Conservation (phyloP, 2,888 invertebrate genomes). For the Caenorhabditis sulstoni region DNA sequence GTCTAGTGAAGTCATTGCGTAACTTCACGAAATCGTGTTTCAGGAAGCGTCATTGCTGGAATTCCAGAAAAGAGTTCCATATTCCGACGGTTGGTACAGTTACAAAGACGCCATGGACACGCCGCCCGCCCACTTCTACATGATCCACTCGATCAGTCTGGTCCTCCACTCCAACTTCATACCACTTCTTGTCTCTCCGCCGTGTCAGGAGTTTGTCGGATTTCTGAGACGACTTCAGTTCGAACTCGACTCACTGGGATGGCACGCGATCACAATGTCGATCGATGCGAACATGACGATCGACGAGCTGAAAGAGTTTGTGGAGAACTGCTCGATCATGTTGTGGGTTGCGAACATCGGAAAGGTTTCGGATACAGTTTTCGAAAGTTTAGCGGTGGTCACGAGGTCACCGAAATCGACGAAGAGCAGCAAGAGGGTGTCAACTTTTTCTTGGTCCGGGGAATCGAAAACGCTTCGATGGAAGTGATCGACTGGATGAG, state of each 20-base stretch:
- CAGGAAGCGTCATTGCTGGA: conserved; percentile 11
- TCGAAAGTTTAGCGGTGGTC: conserved; percentile 34
- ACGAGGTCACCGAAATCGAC: conserved; percentile 31
- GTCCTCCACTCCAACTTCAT: conserved; percentile 45
- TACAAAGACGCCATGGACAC: conserved; percentile 22
- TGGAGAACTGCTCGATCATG: conserved; percentile 50
- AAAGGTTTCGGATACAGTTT: background rate
- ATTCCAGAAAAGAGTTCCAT: conserved; percentile 39
- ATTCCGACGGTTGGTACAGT: conserved; percentile 31
- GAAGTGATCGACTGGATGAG: conserved; percentile 52
- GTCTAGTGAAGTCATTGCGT: too few relatives aligned
- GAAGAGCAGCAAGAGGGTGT: conserved; percentile 17
- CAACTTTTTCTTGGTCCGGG: conserved; percentile 48
- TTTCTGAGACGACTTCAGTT: conserved; percentile 22
- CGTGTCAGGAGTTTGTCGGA: conserved; percentile 29
- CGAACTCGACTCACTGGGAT: conserved; percentile 43
- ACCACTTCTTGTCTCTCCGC: conserved; percentile 33
- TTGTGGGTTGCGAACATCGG: conserved; percentile 31
- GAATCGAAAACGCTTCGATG: conserved; percentile 37
- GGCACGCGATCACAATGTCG: conserved; percentile 49
- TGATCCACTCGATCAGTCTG: conserved; percentile 23
- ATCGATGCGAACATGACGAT: conserved; percentile 41
- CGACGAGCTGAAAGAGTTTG: conserved; percentile 41
- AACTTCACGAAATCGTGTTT: background rate
- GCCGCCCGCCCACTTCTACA: conserved; percentile 33